These are phyloP conservation scores for Aplocera efformata DNA, from an alignment of 2,888 invertebrate genomes.

Conservation along the genomic window DNA sequence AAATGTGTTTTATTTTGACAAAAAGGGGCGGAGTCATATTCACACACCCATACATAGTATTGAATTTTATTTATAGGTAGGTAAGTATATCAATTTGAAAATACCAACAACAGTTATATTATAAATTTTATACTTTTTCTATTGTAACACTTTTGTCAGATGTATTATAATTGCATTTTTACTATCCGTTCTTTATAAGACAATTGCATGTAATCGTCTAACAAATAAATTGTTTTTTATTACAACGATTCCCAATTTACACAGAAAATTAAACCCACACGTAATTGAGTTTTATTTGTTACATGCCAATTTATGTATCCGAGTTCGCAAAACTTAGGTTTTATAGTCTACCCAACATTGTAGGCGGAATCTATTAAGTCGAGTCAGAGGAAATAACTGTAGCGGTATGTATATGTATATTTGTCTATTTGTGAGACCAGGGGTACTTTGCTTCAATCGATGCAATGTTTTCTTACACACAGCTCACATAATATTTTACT, in stretches of 20 bases:
- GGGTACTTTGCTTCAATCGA: too few relatives aligned
- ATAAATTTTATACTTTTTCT: conserved; percentile 8
- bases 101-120: conserved; percentile 15
- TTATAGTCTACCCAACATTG: conserved; percentile 12
- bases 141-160: conserved; percentile 16
- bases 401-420: too few relatives aligned
- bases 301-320: conserved; percentile 21
- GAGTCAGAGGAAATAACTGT: too few relatives aligned
- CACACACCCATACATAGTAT: too few relatives aligned
- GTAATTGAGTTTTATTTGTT: conserved; percentile 26
- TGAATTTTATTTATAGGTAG: too few relatives aligned
- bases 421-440: too few relatives aligned
- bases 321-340: conserved; percentile 19
- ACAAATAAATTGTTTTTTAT: conserved; percentile 25
- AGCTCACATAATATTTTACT: too few relatives aligned
- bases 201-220: conserved; percentile 24
- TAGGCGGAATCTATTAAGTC: conserved; percentile 17
- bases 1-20: too few relatives aligned
- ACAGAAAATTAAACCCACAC: conserved; percentile 29
- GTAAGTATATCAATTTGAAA: conserved; percentile 1
- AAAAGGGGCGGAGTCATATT: too few relatives aligned
- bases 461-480: too few relatives aligned
- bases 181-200: conserved; percentile 22
- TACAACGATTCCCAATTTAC: conserved; percentile 28
- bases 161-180: conserved; percentile 18